Evolutionary conservation across 2,113 vertebrate genomes (phyloP).

Genomic region (Poeciliopsis turrubarensis): DNA sequence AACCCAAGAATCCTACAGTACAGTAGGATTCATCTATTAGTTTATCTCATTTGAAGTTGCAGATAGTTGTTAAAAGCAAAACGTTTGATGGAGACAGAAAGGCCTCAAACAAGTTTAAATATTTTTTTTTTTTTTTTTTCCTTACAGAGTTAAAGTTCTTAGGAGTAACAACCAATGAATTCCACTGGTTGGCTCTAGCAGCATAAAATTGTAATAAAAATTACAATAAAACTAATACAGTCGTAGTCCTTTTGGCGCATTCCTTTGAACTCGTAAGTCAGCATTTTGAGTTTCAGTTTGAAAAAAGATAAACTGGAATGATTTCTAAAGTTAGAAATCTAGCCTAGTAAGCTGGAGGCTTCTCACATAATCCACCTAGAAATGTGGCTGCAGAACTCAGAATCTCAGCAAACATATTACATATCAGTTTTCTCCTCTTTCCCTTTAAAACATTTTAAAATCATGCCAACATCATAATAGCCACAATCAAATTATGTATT

Average conservation of each 20-base stretch:
- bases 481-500: too few species aligned
- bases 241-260: neutral
- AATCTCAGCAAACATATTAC: neutral
- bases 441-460: too few species aligned
- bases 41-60: neutral
- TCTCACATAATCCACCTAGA: neutral
- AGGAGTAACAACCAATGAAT: neutral
- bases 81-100: neutral
- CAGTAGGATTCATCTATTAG: too few species aligned
- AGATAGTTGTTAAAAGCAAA: neutral
- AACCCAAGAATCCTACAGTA: too few species aligned
- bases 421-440: neutral
- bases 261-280: neutral
- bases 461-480: too few species aligned
- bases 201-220: neutral
- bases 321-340: neutral
- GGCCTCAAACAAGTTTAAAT: too few species aligned
- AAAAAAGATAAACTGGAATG: neutral
- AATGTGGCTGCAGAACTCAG: neutral
- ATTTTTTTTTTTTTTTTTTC: too few species aligned
- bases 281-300: neutral
- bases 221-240: neutral
- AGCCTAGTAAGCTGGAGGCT: neutral
- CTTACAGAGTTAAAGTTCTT: too few species aligned
- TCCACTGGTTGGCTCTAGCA: neutral